phyloP scores from a whole-genome alignment of 2,797 vertebrate genomes.

The Picus viridis region DNA sequence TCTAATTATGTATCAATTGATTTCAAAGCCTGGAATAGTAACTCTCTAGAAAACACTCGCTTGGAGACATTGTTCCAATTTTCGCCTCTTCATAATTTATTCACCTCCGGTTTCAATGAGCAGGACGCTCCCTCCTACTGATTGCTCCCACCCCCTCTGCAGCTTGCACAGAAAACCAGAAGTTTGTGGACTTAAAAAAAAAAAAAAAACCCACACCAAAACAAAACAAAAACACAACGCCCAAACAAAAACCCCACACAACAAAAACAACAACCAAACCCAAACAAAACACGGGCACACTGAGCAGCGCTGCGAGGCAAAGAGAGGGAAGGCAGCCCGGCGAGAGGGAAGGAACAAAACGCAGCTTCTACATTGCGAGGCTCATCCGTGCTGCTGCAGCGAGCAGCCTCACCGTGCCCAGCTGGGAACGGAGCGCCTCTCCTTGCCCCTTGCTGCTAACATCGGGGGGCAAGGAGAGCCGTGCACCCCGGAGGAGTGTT shows the following conservation, averaged over 20 bases:
- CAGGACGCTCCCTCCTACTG: conserved; percentile 9
- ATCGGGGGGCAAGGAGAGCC: not conserved
- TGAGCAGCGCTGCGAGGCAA: not conserved
- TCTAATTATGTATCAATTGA: conserved; percentile 79
- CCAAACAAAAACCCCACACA: too few relatives aligned
- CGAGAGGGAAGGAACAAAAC: not conserved
- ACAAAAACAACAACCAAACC: not conserved
- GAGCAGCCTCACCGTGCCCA: not conserved
- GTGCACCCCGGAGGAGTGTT: not conserved
- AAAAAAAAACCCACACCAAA: too few relatives aligned
- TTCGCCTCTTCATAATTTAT: conserved; percentile 67
- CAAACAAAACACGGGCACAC: not conserved
- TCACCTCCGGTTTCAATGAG: conserved; percentile 61
- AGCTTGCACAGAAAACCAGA: not conserved
- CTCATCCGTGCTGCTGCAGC: rapidly evolving
- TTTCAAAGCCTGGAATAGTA: conserved; percentile 75
- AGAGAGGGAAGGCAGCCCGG: not conserved
- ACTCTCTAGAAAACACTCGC: conserved; percentile 73
- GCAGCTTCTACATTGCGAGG: not conserved
- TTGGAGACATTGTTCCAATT: conserved; percentile 67
- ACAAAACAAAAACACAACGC: not conserved
- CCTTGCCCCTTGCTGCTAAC: not conserved
- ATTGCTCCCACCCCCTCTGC: not conserved
- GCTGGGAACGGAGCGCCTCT: not conserved
- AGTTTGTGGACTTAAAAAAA: not conserved